phyloP scores from a whole-genome alignment of 2,797 vertebrate genomes.

The Hippoglossus hippoglossus region DNA sequence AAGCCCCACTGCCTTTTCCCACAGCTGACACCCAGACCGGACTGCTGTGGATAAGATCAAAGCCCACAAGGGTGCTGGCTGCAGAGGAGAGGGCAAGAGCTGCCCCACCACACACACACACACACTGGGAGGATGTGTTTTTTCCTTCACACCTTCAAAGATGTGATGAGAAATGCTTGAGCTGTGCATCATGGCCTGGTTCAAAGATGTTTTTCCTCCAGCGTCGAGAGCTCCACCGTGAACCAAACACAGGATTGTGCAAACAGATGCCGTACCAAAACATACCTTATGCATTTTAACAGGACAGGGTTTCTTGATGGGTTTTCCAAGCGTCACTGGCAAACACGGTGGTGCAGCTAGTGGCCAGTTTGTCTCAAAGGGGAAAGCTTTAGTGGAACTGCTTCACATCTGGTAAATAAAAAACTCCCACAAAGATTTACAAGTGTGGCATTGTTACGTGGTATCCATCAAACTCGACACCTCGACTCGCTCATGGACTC shows the following conservation, averaged over 20 bases:
- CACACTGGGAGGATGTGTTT: constrained; percentile 36
- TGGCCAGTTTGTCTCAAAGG: too few relatives aligned
- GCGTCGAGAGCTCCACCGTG: constrained; percentile 8
- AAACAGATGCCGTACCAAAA: too few relatives aligned
- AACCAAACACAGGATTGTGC: constrained; percentile 6
- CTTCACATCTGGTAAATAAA: too few relatives aligned
- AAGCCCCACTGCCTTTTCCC: constrained; percentile 67
- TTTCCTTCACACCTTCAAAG: constrained; percentile 58
- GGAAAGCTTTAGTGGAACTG: too few relatives aligned
- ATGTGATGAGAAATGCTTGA: constrained; percentile 39
- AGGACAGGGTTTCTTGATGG: too few relatives aligned
- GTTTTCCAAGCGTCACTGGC: too few relatives aligned
- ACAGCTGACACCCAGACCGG: constrained; percentile 70
- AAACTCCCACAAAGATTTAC: too few relatives aligned
- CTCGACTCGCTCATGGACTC: too few relatives aligned
- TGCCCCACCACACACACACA: constrained; percentile 32
- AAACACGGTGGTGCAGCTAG: too few relatives aligned
- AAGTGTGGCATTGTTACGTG: too few relatives aligned
- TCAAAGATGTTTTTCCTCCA: constrained; percentile 12
- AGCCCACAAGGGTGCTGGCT: constrained; percentile 46
- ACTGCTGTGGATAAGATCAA: constrained; percentile 67
- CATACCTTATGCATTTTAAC: too few relatives aligned
- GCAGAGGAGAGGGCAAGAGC: constrained; percentile 45
- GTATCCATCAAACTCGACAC: too few relatives aligned
- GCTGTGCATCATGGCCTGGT: constrained; percentile 20